These are phyloP conservation scores for Zaprionus ghesquierei DNA, from an alignment of 1,140 invertebrate species.

Conservation along the genomic window DNA sequence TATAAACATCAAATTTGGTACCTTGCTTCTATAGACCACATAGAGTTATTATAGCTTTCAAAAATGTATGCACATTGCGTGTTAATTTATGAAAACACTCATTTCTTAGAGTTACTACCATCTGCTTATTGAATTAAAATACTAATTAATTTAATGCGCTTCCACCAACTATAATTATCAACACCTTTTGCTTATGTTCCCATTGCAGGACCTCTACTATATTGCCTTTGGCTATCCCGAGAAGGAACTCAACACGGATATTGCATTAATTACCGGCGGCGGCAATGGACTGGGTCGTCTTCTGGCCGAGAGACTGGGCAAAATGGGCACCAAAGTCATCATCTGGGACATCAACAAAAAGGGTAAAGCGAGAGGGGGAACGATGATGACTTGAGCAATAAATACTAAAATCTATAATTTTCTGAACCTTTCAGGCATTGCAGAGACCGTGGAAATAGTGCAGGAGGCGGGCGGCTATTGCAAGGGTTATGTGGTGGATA, in stretches of 20 bases:
- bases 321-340: constrained; percentile 90
- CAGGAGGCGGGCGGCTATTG: constrained; percentile 88
- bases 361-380: constrained; percentile 84
- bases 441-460: constrained; percentile 90
- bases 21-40: neutral
- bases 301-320: constrained; percentile 90
- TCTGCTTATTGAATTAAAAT: neutral
- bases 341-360: constrained; percentile 95
- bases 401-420: constrained; percentile 21
- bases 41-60: neutral
- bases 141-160: constrained; percentile 23
- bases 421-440: constrained; percentile 85
- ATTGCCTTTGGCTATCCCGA: constrained; percentile 83
- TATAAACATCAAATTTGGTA: neutral
- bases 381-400: neutral
- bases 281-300: constrained; percentile 94
- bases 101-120: neutral
- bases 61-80: neutral
- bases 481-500: constrained; percentile 90
- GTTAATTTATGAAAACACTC: neutral
- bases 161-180: constrained; percentile 12
- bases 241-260: constrained; percentile 87
- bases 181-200: constrained; percentile 23
- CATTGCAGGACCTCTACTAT: constrained; percentile 83
- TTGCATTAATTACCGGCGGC: constrained; percentile 94